Evolutionary conservation across 2,113 vertebrate species (phyloP).

Genomic region (Ailurus styani): DNA sequence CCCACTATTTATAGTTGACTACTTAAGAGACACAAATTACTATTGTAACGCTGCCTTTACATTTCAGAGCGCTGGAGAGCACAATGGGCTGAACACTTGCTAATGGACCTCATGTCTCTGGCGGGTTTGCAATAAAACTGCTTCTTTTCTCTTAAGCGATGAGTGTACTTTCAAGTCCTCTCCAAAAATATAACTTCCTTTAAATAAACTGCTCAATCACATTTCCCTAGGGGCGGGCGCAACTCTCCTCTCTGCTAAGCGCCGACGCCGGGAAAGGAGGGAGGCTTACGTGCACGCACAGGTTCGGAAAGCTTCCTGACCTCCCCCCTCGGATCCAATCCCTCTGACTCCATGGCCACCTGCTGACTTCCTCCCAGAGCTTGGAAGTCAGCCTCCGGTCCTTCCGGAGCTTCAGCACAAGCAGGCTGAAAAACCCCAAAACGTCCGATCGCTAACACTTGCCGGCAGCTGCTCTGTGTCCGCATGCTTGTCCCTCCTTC

Average conservation of each 20-base stretch:
- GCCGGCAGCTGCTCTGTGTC: background rate
- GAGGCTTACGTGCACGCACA: rapidly evolving
- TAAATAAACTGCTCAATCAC: background rate
- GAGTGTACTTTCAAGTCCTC: rapidly evolving
- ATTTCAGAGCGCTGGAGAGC: rapidly evolving
- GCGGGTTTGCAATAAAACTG: background rate
- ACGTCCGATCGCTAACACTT: rapidly evolving
- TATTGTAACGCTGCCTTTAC: rapidly evolving
- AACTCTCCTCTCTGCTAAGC: background rate
- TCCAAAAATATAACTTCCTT: background rate
- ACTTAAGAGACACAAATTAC: background rate
- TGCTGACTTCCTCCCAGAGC: background rate
- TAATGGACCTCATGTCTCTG: background rate
- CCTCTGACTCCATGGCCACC: background rate
- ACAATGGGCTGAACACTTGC: background rate
- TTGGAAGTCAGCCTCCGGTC: rapidly evolving
- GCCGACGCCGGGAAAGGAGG: background rate
- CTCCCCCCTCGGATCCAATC: rapidly evolving
- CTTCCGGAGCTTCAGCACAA: too few species aligned
- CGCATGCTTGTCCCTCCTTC: rapidly evolving
- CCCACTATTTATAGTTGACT: conserved; percentile 42
- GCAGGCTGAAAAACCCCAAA: background rate
- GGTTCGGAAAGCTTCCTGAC: background rate
- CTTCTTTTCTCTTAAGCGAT: rapidly evolving
- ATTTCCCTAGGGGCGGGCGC: background rate